Percentiles rank a stretch among this genome's conserved stretches.
These are phyloP conservation scores for Dicrostonyx torquatus DNA, from an alignment of 2,797 vertebrate genomes.

Conservation along the genomic window DNA sequence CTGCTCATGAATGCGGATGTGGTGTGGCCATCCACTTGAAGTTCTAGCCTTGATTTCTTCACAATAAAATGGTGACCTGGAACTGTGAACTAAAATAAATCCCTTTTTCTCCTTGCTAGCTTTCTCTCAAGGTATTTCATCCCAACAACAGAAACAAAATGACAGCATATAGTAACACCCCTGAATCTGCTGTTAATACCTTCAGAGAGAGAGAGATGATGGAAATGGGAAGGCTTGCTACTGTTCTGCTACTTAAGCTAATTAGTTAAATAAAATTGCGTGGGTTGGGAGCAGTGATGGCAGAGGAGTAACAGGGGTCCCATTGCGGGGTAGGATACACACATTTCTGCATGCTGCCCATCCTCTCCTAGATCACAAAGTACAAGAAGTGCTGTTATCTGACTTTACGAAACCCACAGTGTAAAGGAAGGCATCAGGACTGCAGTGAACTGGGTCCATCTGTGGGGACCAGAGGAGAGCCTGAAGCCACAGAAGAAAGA, in stretches of 20 bases:
- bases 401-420: neutral
- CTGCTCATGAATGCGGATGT: neutral
- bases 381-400: neutral
- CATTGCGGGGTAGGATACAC: neutral
- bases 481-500: neutral
- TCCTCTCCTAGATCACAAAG: neutral
- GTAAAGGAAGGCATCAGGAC: neutral
- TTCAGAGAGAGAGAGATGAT: neutral
- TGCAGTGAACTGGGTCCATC: neutral
- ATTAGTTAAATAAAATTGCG: conserved; percentile 26
- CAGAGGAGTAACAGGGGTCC: neutral
- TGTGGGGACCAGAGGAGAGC: neutral
- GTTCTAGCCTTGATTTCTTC: neutral
- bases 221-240: neutral
- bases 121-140: neutral
- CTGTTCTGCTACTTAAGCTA: neutral
- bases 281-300: neutral
- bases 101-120: neutral
- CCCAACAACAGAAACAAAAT: neutral
- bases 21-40: neutral
- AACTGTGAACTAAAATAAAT: neutral
- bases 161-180: neutral
- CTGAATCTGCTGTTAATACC: conserved; percentile 17
- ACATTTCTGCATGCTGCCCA: neutral
- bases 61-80: neutral